Percentiles rank a stretch among this genome's conserved stretches.
These are phyloP conservation scores for Rattus norvegicus DNA, from an alignment of 2,113 vertebrate genomes.

Conservation along the genomic window DNA sequence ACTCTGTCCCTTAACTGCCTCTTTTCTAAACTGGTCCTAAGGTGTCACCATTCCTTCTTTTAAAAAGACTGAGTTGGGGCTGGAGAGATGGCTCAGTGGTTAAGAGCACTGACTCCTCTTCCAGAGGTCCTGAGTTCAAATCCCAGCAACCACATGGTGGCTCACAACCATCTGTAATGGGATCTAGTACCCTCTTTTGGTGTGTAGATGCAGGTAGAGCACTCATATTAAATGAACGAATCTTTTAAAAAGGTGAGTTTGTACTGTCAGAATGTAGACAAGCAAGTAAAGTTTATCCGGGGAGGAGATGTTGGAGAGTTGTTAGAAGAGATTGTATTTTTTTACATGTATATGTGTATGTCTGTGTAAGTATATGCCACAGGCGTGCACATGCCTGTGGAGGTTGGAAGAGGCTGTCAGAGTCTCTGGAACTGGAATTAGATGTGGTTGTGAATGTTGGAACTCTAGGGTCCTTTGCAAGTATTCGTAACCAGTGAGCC, in stretches of 20 bases:
- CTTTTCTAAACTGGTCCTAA: not conserved
- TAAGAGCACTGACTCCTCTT: no score
- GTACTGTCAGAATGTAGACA: no score
- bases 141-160: no score
- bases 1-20: not conserved
- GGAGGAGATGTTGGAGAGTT: not conserved
- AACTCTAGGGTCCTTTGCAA: not conserved
- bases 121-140: no score
- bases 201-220: no score
- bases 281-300: not conserved
- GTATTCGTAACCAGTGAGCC: not conserved
- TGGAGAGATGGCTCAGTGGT: not conserved
- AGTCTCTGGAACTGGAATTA: not conserved
- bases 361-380: not conserved
- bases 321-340: not conserved
- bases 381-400: not conserved
- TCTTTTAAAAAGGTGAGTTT: no score
- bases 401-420: not conserved
- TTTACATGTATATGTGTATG: not conserved
- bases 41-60: not conserved
- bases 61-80: not conserved
- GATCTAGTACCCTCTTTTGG: no score
- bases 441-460: not conserved
- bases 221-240: no score
- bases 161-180: no score